Base-by-base conservation (phyloP, 2,797 vertebrate species). In the Bryconaethiops microstoma region DNA sequence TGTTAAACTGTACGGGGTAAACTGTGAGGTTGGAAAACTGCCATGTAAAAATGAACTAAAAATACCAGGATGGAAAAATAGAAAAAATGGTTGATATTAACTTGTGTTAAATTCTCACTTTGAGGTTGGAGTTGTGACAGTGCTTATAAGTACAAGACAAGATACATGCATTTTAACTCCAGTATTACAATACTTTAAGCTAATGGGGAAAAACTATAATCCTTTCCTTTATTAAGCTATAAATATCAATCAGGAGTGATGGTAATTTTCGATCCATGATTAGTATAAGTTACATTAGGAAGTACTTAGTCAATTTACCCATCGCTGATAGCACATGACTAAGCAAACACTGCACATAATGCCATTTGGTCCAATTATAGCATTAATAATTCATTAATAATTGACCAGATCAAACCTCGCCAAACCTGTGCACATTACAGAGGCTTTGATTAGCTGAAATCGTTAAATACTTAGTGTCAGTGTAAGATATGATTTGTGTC, bases 301-400 rank as follows among this genome's bases (percentile, higher is more conserved):
- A 21, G 42, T 77, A 54, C 75, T 81, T 74, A 63, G 62, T 78
- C 72, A 78, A 59, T 74, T 76, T 77, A 79, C 68, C 55, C 73
- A 40, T 71, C 64, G 45, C 65, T 70, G 57, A 80, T 45, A 68
- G 69, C 74, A 81, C 76, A 87, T 82, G 82, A 74, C 64, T 74
- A 76, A 42, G 52, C 80, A 79, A 81, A 77, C 62, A 25, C 72
- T 75, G 78, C 12, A 39, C 59, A 75, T 54, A 72, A 81, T 76
- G 39, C 86, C 83, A 83, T 86, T 81, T 82, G 72, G 82, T 57
- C 76, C 71, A 81, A 87, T 86, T 79, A 83, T 48, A 42, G 72
- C 60, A 87, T 87, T 83, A 86, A 86, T 84, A 84, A 87, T 86
- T 85, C 54, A 87, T 83, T 63, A 81, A 82, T 82, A 79, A 82